These are phyloP conservation scores for Blennius ocellaris DNA, from an alignment of 2,113 vertebrate species.

Conservation along the genomic window DNA sequence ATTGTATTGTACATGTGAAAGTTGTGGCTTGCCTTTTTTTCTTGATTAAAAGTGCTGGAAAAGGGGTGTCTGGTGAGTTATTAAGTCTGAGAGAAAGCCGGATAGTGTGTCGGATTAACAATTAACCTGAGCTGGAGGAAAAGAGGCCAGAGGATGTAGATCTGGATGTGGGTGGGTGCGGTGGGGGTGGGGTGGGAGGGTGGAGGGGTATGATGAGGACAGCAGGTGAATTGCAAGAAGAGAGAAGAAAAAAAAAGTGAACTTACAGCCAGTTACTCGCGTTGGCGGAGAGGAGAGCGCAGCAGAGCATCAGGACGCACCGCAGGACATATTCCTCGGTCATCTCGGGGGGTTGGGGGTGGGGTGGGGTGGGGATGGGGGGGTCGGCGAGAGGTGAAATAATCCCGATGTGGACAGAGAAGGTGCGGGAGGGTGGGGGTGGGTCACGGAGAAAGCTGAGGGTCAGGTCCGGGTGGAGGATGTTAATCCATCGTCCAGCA, in stretches of 20 bases:
- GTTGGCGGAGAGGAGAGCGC: slow-evolving; percentile 94
- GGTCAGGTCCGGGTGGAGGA: slow-evolving; percentile 12
- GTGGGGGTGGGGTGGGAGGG: not conserved
- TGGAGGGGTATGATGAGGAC: not conserved
- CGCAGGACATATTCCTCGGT: slow-evolving; percentile 90
- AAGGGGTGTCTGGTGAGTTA: slow-evolving; percentile 44
- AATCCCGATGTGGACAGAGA: slow-evolving; percentile 66
- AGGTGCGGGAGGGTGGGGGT: no score
- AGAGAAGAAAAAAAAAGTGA: not conserved
- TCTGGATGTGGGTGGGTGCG: slow-evolving; percentile 18
- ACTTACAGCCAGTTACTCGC: slow-evolving; percentile 99
- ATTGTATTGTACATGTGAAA: no score
- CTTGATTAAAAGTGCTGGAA: not conserved
- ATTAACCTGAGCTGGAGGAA: slow-evolving; percentile 56
- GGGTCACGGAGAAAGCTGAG: not conserved
- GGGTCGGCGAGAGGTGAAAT: slow-evolving; percentile 42
- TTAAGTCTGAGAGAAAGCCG: slow-evolving; percentile 42
- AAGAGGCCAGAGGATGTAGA: slow-evolving; percentile 25
- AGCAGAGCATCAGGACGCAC: slow-evolving; percentile 94
- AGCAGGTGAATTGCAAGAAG: slow-evolving; percentile 35
- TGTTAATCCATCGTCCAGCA: slow-evolving; percentile 83
- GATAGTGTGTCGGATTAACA: slow-evolving; percentile 50
- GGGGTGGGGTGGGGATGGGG: not conserved
- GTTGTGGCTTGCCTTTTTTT: not conserved
- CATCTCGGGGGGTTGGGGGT: slow-evolving; percentile 80